Conservation (phyloP, 2,113 vertebrate species). For the Phalacrocorax aristotelis region DNA sequence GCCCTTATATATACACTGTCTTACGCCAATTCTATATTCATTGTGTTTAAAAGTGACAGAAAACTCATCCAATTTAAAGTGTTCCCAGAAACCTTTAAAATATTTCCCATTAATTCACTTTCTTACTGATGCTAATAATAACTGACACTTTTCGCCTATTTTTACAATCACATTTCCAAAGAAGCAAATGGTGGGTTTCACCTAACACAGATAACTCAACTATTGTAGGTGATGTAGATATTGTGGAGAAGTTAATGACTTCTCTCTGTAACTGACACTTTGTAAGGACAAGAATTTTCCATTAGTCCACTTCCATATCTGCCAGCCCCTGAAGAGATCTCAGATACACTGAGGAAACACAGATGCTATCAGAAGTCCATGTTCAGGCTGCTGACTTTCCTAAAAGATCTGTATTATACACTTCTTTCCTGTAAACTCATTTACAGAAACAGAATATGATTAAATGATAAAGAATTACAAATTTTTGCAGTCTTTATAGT, state of each 20-base stretch:
- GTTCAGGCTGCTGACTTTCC: neutral
- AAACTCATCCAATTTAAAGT: neutral
- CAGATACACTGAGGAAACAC: neutral
- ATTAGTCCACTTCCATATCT: neutral
- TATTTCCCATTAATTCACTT: neutral
- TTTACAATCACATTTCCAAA: neutral
- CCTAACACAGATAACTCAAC: neutral
- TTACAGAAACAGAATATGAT: neutral
- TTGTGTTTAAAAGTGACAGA: neutral
- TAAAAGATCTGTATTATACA: neutral
- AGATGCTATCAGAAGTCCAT: neutral
- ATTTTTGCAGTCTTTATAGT: neutral
- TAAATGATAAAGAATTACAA: neutral
- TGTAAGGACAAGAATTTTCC: neutral
- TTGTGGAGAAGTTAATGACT: neutral
- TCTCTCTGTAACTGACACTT: neutral
- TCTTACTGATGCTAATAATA: neutral
- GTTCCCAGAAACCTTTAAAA: slow-evolving; percentile 11
- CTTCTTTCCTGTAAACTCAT: neutral
- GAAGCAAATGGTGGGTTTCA: neutral
- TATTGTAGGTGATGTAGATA: neutral
- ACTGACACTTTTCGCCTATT: neutral
- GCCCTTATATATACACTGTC: neutral
- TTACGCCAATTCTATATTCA: neutral
- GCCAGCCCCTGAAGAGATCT: neutral